Percentiles rank a stretch among this genome's conserved stretches.
phyloP scores from a whole-genome alignment of 2,113 vertebrate species.

The Neopipo cinnamomea region DNA sequence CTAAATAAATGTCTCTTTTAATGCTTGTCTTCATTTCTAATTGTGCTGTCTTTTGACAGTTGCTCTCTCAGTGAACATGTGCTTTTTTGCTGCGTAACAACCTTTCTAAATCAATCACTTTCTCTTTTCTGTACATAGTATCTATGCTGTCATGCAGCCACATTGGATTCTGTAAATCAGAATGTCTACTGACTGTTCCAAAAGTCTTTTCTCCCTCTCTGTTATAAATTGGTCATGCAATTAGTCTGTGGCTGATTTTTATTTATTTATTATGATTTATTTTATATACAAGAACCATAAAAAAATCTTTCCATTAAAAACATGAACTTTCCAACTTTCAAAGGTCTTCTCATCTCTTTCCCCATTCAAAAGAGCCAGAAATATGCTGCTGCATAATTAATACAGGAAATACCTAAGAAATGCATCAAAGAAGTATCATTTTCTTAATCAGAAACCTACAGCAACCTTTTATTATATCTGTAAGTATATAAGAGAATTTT shows the following conservation, averaged over 20 bases:
- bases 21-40: not conserved
- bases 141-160: not conserved
- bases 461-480: not conserved
- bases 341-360: not conserved
- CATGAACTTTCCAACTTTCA: not conserved
- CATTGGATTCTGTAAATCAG: not conserved
- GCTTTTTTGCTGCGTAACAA: not conserved
- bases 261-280: not conserved
- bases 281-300: not conserved
- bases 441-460: not conserved
- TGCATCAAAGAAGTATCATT: not conserved
- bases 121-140: not conserved
- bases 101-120: not conserved
- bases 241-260: not conserved
- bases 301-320: not conserved
- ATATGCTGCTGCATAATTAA: not conserved
- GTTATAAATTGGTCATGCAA: not conserved
- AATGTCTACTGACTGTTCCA: not conserved
- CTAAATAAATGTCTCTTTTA: conserved; percentile 20
- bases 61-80: not conserved
- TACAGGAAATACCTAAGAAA: not conserved
- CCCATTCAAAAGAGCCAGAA: not conserved
- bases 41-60: not conserved
- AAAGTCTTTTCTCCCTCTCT: not conserved
- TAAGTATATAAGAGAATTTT: not conserved